These are phyloP conservation scores for Clinocottus analis DNA, from an alignment of 2,113 vertebrate species.

Conservation along the genomic window DNA sequence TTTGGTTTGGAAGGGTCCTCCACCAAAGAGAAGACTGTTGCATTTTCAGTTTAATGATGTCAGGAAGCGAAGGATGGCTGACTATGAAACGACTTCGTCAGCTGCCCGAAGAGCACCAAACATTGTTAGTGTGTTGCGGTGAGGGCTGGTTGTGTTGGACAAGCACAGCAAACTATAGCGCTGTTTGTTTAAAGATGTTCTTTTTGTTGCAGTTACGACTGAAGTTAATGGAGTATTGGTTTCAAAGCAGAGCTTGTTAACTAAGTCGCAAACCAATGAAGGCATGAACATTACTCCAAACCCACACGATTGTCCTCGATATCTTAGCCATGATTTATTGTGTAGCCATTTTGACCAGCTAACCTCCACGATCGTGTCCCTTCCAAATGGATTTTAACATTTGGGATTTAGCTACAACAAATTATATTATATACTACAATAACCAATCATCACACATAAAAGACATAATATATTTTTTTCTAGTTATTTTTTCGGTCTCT, in stretches of 20 bases:
- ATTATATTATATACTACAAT: neutral
- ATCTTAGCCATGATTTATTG: neutral
- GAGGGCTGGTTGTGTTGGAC: neutral
- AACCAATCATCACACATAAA: neutral
- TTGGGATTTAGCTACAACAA: neutral
- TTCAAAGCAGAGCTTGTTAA: neutral
- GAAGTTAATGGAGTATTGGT: neutral
- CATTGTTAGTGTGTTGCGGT: neutral
- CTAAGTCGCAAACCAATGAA: too few relatives aligned
- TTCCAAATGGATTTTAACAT: neutral
- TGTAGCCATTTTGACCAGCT: neutral
- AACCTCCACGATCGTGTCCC: neutral
- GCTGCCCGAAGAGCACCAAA: neutral
- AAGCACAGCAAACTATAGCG: neutral
- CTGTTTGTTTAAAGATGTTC: neutral
- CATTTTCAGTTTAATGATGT: neutral
- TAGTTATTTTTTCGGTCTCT: neutral
- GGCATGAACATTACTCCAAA: too few relatives aligned
- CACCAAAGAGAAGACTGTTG: neutral
- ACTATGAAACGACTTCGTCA: neutral
- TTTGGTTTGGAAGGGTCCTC: neutral
- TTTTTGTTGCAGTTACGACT: neutral
- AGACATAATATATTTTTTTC: neutral
- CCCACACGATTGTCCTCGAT: neutral
- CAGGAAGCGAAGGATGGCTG: neutral